Evolutionary conservation across 2,797 vertebrate species (phyloP).

Genomic region (Microhierax caerulescens): DNA sequence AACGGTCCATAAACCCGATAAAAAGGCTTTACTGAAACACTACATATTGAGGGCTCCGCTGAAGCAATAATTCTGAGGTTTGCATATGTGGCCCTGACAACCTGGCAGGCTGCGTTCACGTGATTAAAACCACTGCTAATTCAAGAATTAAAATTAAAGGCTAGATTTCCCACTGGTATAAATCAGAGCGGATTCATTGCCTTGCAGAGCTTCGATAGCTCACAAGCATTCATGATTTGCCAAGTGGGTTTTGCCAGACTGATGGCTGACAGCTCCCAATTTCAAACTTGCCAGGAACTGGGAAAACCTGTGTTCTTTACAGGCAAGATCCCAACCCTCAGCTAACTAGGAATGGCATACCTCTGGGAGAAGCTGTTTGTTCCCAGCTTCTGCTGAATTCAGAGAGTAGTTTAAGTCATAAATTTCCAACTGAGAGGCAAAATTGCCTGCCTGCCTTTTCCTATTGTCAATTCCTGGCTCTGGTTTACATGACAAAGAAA

Average conservation of each 20-base stretch:
- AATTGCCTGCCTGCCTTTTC: not conserved
- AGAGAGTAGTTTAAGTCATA: not conserved
- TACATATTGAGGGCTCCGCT: not conserved
- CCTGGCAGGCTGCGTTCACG: not conserved
- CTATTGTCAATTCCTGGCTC: not conserved
- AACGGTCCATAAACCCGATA: not conserved
- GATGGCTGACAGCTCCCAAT: not conserved
- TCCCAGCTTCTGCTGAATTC: not conserved
- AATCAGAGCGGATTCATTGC: constrained; percentile 11
- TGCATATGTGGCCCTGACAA: not conserved
- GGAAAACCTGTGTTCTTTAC: not conserved
- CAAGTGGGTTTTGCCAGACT: not conserved
- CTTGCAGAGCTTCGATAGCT: not conserved
- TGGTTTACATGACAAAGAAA: not conserved
- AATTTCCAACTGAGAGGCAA: not conserved
- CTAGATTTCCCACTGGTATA: constrained; percentile 3
- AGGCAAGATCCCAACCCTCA: not conserved
- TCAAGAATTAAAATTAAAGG: constrained; percentile 24
- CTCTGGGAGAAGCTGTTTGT: not conserved
- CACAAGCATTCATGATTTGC: not conserved
- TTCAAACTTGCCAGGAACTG: not conserved
- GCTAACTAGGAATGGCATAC: not conserved
- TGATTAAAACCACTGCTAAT: constrained; percentile 37
- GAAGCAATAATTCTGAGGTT: constrained; percentile 1
- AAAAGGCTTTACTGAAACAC: not conserved